Percentiles rank a stretch among this genome's conserved stretches.
Conservation (phyloP, 2,113 vertebrate genomes). For the Phycodurus eques region DNA sequence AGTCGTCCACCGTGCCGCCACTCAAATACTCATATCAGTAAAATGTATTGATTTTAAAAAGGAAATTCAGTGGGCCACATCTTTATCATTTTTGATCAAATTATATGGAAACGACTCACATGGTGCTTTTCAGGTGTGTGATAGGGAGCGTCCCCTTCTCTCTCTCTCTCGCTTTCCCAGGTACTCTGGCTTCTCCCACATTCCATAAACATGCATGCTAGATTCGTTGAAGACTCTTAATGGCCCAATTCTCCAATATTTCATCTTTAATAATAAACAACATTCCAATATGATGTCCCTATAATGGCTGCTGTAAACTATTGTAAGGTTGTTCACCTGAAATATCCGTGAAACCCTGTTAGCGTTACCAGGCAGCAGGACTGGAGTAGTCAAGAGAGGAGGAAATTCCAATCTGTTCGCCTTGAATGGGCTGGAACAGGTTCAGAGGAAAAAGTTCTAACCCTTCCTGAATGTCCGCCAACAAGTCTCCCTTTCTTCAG, state of each 20-base stretch:
- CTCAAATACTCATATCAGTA: too few species aligned
- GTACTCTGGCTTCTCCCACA: too few species aligned
- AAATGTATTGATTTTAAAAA: too few species aligned
- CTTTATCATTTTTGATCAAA: too few species aligned
- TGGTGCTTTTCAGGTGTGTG: not conserved
- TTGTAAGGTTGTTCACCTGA: not conserved
- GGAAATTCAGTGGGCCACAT: too few species aligned
- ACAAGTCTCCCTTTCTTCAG: constrained; percentile 11
- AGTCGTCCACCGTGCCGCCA: too few species aligned
- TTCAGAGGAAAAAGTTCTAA: constrained; percentile 21
- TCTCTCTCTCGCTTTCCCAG: too few species aligned
- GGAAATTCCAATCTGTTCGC: constrained; percentile 45
- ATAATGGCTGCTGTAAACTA: not conserved
- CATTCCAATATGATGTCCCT: not conserved
- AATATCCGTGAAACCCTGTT: not conserved
- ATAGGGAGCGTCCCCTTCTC: not conserved
- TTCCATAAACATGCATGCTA: not conserved
- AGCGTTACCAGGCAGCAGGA: not conserved
- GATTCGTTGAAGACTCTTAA: not conserved
- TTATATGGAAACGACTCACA: too few species aligned
- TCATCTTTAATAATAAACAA: too few species aligned
- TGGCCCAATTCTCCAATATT: too few species aligned
- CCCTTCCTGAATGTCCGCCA: constrained; percentile 8
- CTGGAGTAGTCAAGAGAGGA: constrained; percentile 15
- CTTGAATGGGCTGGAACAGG: constrained; percentile 36